phyloP scores from a whole-genome alignment of 92 coral and sea anemone species.

The Heliopora coerulea region DNA sequence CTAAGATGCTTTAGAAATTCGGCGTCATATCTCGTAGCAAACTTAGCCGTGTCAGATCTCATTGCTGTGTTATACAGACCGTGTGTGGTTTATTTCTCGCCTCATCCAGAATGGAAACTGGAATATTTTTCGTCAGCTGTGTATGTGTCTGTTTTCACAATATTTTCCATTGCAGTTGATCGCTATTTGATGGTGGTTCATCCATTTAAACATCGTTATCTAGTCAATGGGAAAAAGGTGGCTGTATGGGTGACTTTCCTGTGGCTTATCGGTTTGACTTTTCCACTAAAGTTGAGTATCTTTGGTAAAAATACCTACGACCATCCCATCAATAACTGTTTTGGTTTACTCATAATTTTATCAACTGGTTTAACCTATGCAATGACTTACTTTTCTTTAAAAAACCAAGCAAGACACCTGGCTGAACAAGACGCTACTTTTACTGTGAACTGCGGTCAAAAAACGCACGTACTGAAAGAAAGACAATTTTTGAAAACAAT shows the following conservation, averaged over 20 bases:
- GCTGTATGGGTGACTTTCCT: background rate
- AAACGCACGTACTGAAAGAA: background rate
- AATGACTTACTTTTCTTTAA: background rate
- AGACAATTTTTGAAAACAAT: constrained; percentile 3
- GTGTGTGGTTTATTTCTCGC: background rate
- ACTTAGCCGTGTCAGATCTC: background rate
- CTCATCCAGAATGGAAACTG: background rate
- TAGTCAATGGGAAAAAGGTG: background rate
- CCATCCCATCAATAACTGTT: background rate
- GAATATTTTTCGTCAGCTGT: background rate
- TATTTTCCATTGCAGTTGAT: background rate
- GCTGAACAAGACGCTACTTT: background rate
- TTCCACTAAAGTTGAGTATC: background rate
- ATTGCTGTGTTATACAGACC: background rate
- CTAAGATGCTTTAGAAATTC: constrained; percentile 18
- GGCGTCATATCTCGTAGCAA: constrained; percentile 8
- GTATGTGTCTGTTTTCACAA: background rate
- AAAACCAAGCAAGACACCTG: background rate
- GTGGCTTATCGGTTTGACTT: background rate
- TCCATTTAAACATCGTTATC: background rate
- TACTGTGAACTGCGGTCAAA: background rate
- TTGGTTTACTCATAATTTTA: background rate
- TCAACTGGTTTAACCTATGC: background rate
- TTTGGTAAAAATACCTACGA: background rate
- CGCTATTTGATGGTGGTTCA: background rate